phyloP scores from a whole-genome alignment of 2,113 vertebrate species.

The Platysteira castanea region DNA sequence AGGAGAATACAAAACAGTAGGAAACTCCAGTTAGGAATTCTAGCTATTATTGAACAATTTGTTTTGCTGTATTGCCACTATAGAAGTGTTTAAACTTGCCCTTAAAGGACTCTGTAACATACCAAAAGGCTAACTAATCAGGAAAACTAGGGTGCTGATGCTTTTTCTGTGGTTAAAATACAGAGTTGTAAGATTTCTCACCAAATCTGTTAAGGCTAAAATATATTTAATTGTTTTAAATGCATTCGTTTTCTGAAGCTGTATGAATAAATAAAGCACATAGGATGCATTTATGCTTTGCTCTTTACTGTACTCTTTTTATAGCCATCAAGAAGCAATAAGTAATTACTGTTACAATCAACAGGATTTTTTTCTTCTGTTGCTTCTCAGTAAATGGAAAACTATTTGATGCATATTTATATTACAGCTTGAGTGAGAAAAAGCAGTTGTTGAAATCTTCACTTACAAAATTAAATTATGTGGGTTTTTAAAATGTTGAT shows the following conservation, averaged over 20 bases:
- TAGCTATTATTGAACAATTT: not conserved
- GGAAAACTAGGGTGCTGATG: not conserved
- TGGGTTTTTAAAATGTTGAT: not conserved
- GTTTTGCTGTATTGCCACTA: not conserved
- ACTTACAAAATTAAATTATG: not conserved
- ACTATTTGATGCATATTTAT: not conserved
- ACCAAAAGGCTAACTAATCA: not conserved
- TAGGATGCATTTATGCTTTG: not conserved
- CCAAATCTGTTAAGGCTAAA: not conserved
- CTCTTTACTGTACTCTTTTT: not conserved
- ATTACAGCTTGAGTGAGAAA: not conserved
- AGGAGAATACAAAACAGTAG: not conserved
- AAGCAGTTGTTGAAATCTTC: not conserved
- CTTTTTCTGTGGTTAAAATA: not conserved
- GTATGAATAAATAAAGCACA: not conserved
- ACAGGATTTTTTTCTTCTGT: not conserved
- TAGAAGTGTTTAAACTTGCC: not conserved
- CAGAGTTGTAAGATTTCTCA: not conserved
- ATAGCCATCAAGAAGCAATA: not conserved
- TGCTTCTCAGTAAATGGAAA: not conserved
- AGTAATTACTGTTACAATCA: not conserved
- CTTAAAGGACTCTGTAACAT: not conserved
- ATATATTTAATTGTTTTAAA: not conserved
- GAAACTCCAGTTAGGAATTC: not conserved
- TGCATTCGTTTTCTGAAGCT: not conserved